A percentile compares a stretch with the other conserved stretches of the same genome.
These are phyloP conservation scores for Ophion costatus DNA, from an alignment of 2,888 invertebrate species.

Conservation along the genomic window DNA sequence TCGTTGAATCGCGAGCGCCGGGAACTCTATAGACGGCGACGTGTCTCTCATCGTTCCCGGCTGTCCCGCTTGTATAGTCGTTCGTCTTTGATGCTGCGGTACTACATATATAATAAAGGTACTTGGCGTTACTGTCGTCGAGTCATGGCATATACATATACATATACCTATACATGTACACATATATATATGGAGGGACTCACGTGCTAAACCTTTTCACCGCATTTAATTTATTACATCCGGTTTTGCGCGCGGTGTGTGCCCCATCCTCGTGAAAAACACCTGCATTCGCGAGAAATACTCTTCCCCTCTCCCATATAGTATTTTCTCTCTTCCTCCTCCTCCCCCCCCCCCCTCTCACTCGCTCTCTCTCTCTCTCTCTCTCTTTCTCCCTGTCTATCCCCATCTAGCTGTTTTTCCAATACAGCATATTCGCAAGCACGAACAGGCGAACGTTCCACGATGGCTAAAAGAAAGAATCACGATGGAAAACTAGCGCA, in stretches of 20 bases:
- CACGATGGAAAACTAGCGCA: too few species aligned
- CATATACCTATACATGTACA: background rate
- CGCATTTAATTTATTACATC: slow-evolving; percentile 77
- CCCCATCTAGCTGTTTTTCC: too few species aligned
- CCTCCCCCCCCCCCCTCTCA: background rate
- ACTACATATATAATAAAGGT: slow-evolving; percentile 49
- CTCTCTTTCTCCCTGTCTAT: too few species aligned
- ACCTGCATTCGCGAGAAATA: slow-evolving; percentile 69
- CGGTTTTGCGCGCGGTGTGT: slow-evolving; percentile 66
- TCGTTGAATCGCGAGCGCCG: slow-evolving; percentile 39
- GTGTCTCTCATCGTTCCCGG: slow-evolving; percentile 22
- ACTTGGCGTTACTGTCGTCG: slow-evolving; percentile 71
- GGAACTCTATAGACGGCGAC: slow-evolving; percentile 47
- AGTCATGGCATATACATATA: slow-evolving; percentile 69
- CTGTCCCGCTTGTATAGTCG: slow-evolving; percentile 20
- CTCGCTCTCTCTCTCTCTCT: too few species aligned
- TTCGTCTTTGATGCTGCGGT: slow-evolving; percentile 46
- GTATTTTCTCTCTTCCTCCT: background rate
- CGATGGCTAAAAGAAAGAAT: too few species aligned
- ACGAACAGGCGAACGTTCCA: too few species aligned
- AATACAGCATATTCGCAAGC: too few species aligned
- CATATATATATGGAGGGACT: slow-evolving; percentile 58
- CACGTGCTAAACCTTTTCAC: slow-evolving; percentile 70
- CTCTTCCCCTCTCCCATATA: background rate
- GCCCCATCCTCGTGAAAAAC: slow-evolving; percentile 67